Evolutionary conservation across 2,113 vertebrate species (phyloP).

Genomic region (Dromiciops gliroides): DNA sequence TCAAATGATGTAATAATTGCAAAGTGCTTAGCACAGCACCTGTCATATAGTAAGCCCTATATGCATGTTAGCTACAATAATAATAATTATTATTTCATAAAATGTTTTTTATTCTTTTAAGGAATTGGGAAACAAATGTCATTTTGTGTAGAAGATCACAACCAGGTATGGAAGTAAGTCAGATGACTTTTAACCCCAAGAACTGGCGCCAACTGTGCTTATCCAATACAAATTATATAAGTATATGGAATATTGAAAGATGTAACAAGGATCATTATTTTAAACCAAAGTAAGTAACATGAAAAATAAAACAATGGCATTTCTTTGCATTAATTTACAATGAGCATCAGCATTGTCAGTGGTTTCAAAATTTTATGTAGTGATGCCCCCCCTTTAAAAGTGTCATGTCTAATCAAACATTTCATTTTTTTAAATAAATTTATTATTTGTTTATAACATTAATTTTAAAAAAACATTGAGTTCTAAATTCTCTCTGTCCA

Average conservation of each 20-base stretch:
- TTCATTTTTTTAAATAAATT: not conserved
- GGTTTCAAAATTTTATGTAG: not conserved
- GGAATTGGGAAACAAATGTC: slow-evolving; percentile 90
- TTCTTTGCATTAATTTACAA: not conserved
- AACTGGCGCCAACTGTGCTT: slow-evolving; percentile 92
- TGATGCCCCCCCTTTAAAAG: not conserved
- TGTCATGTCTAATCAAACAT: not conserved
- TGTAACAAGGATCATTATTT: slow-evolving; percentile 85
- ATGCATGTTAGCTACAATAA: not conserved
- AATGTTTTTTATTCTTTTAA: slow-evolving; percentile 74
- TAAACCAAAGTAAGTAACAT: slow-evolving; percentile 84
- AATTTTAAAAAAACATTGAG: not conserved
- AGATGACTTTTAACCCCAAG: slow-evolving; percentile 92
- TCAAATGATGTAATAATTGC: not conserved
- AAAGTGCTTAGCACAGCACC: not conserved
- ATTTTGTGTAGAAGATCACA: slow-evolving; percentile 88
- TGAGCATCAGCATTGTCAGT: not conserved
- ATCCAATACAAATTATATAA: slow-evolving; percentile 81
- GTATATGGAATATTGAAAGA: slow-evolving; percentile 91
- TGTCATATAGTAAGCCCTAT: not conserved
- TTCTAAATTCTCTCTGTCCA: not conserved
- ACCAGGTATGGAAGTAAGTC: slow-evolving; percentile 79
- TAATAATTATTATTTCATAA: not conserved
- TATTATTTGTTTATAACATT: not conserved
- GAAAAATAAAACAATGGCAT: not conserved